Evolutionary conservation across 2,113 vertebrate species (phyloP).

Genomic region (Probosciger aterrimus): DNA sequence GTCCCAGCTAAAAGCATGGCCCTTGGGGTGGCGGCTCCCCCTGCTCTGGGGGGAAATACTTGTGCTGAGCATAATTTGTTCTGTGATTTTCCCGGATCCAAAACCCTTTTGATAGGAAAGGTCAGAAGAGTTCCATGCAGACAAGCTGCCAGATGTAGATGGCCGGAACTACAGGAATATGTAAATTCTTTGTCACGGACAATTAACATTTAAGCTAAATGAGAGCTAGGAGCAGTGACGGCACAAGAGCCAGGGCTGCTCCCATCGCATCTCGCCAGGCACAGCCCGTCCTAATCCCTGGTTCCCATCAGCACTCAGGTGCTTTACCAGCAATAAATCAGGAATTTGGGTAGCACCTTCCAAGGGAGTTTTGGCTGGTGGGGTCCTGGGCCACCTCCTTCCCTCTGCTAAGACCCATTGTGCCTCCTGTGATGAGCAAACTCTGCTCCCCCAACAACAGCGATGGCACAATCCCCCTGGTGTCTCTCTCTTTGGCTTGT

Average conservation of each 20-base stretch:
- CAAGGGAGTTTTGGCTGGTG: rapidly evolving
- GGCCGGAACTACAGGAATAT: not conserved
- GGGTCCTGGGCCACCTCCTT: not conserved
- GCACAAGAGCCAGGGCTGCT: not conserved
- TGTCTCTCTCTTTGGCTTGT: not conserved
- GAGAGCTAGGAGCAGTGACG: not conserved
- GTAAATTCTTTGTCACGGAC: not conserved
- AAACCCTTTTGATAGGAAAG: not conserved
- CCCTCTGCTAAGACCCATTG: not conserved
- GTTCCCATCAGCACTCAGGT: not conserved
- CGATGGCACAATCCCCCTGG: not conserved
- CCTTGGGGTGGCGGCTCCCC: not conserved
- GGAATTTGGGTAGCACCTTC: not conserved
- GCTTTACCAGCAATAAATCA: not conserved
- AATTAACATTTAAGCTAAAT: conserved; percentile 34
- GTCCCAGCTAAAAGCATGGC: not conserved
- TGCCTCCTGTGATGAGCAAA: not conserved
- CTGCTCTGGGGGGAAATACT: not conserved
- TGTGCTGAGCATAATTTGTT: not conserved
- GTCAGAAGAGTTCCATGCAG: not conserved
- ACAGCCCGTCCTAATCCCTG: not conserved
- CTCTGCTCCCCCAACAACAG: not conserved
- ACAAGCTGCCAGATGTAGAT: not conserved
- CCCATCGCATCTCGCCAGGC: rapidly evolving
- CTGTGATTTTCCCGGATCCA: conserved; percentile 1